Evolutionary conservation across 2,888 invertebrate genomes (phyloP).

Genomic region (Caenorhabditis japonica): DNA sequence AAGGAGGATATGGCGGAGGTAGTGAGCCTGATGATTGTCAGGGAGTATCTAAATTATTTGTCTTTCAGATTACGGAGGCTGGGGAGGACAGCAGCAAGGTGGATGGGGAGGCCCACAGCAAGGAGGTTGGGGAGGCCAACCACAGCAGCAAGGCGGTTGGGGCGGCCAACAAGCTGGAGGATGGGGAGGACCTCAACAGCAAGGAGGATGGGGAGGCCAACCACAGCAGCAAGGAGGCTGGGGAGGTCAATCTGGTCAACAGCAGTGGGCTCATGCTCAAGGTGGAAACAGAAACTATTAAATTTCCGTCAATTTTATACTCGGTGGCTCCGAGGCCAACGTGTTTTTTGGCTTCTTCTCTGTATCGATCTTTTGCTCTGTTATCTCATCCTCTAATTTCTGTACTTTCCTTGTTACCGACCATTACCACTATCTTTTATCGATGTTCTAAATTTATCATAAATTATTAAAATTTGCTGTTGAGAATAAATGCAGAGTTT

Average conservation of each 20-base stretch:
- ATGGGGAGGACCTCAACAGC: constrained; percentile 24
- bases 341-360: constrained; percentile 5
- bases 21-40: constrained; percentile 3
- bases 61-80: constrained; percentile 39
- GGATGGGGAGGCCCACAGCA: constrained; percentile 51
- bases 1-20: constrained; percentile 56
- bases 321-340: constrained; percentile 10
- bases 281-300: constrained; percentile 53
- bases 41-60: neutral
- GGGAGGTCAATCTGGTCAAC: constrained; percentile 56
- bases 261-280: constrained; percentile 65
- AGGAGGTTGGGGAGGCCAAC: constrained; percentile 56
- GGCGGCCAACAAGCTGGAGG: constrained; percentile 39
- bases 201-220: constrained; percentile 56
- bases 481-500: constrained; percentile 29
- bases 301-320: neutral
- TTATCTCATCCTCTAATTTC: constrained; percentile 40
- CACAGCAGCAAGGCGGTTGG: constrained; percentile 43
- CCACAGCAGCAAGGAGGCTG: constrained; percentile 41
- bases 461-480: constrained; percentile 11
- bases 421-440: neutral
- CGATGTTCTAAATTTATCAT: constrained; percentile 1
- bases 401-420: constrained; percentile 18
- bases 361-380: constrained; percentile 45
- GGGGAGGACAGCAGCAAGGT: constrained; percentile 49